Evolutionary conservation across 2,113 vertebrate species (phyloP).

Genomic region (Coturnix japonica): DNA sequence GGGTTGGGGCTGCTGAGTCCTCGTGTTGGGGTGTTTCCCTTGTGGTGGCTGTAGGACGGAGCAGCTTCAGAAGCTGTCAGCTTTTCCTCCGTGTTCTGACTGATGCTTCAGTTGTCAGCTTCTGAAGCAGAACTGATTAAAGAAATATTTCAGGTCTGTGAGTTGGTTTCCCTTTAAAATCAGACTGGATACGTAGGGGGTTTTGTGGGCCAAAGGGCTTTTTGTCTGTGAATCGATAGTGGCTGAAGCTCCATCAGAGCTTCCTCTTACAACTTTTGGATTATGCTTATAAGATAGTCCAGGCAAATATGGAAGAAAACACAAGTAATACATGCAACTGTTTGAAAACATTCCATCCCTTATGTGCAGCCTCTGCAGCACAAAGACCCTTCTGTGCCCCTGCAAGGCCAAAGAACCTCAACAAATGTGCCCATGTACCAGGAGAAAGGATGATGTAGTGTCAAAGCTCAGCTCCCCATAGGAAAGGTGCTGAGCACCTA

Average conservation of each 20-base stretch:
- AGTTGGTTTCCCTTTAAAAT: background rate
- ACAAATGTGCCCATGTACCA: accelerated
- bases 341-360: accelerated
- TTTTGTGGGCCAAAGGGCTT: background rate
- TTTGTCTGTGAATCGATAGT: background rate
- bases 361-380: background rate
- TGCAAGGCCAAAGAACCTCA: background rate
- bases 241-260: background rate
- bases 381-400: background rate
- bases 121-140: background rate
- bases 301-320: background rate
- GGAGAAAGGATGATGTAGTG: background rate
- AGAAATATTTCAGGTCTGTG: background rate
- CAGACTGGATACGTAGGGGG: background rate
- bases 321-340: background rate
- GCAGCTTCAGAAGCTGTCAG: background rate
- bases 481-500: too few relatives aligned
- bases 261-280: background rate
- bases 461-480: too few relatives aligned
- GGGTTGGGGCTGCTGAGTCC: background rate
- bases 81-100: accelerated
- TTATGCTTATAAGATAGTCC: accelerated
- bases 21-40: background rate
- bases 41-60: too few relatives aligned
- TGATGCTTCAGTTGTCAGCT: background rate